Percentiles rank a stretch among this genome's conserved stretches.
Conservation (phyloP, 1,140 invertebrate species). For the Heliconius himera region DNA sequence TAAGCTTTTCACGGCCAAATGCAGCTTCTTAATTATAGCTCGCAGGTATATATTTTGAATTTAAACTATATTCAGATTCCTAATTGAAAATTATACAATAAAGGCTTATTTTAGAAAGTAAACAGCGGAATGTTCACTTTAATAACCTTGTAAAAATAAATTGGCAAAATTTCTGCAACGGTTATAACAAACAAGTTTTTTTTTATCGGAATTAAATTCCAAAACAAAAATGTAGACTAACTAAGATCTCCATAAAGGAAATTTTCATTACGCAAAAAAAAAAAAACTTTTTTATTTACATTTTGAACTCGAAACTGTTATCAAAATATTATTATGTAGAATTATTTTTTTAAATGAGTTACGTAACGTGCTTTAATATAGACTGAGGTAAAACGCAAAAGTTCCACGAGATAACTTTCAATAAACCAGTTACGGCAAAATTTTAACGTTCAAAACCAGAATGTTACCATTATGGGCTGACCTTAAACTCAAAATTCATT, state of each 20-base stretch:
- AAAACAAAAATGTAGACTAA: not conserved
- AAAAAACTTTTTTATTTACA: not conserved
- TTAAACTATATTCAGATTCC: not conserved
- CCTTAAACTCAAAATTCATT: constrained; percentile 24
- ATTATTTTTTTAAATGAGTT: not conserved
- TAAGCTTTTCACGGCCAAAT: not conserved
- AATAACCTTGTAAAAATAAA: constrained; percentile 1
- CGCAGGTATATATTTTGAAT: not conserved
- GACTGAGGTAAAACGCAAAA: not conserved
- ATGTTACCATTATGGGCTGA: not conserved
- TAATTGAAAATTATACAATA: constrained; percentile 7
- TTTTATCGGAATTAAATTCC: not conserved
- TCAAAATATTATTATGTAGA: not conserved
- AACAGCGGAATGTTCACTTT: not conserved
- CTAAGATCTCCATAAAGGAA: not conserved
- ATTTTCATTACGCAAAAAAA: not conserved
- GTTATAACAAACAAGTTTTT: not conserved
- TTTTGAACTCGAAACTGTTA: not conserved
- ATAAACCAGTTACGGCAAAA: constrained; percentile 8
- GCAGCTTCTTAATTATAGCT: not conserved
- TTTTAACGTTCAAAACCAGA: not conserved
- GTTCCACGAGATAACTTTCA: not conserved
- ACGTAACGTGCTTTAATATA: constrained; percentile 6
- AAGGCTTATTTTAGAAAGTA: not conserved
- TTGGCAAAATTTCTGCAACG: not conserved